Base-by-base conservation (phyloP, 1,140 invertebrate genomes). In the Heterodera schachtii region DNA sequence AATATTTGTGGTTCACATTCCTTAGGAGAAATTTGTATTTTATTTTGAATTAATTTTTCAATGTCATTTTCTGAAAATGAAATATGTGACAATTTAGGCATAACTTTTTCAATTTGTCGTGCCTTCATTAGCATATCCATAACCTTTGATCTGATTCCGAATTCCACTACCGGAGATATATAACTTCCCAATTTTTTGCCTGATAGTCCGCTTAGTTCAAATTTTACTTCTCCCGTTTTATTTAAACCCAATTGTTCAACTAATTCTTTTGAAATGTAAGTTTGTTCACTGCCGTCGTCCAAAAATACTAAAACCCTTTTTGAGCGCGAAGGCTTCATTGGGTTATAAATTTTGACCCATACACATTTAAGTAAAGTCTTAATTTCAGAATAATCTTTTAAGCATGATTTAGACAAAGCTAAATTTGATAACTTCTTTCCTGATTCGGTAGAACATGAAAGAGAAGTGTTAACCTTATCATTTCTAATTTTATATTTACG, bases 311-410 rank as follows among this genome's bases (percentile, higher is more conserved):
- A 16, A 6, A 73, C 70, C 1, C 11, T 16, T 73, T 73, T 73
- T 16, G 13, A 13, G 3, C 43, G 3, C 19, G 13, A 3, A 2
- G 70, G 70, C 11, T 73, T 13, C 47, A 44, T 43, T 13, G 70
- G 70, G 19, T 73, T 13, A n/a, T 73, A 73, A 13, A n/a, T n/a
- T 73, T 11, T 73, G 0, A 73, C 70, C 3, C 47, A 4, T 3
- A 73, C 19, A 73, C 70, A 73, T 73, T 73, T 73, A 5, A 73
- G 19, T n/a, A 73, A 73, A 11, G 70, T 16, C 13, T 19, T 19
- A n/a, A 43, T n/a, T 73, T 73, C 70, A 2, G 13, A 16, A 19
- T 11, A n/a, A 16, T 73, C 47, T n/a, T 6, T 73, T 4, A 73
- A 19, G 19, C 11, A 19, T 73, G 19, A n/a, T 4, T n/a, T n/a